Evolutionary conservation across 2,888 invertebrate species (phyloP), one percentile per base, ranked within the genome.

Genomic region (Chouioia cunea): DNA sequence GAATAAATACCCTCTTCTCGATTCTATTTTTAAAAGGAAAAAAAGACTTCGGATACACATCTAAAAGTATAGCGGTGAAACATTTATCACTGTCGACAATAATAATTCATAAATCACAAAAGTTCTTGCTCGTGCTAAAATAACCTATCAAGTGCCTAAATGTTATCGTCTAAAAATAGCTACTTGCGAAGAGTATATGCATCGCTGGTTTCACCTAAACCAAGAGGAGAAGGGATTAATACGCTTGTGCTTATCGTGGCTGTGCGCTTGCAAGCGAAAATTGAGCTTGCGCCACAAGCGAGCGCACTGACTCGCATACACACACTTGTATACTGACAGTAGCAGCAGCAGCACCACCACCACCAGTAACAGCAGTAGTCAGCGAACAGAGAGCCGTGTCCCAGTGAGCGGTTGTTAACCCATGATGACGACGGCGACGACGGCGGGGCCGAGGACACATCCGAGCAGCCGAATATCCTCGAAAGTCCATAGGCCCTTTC

Each of bases 361-460:
- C 48, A 44, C 22, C 36, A 20, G 53, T 46, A 18, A 62, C 48
- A 20, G 54, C 57, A 23, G 67, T 20, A 46, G 54, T 65, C 52
- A 57, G 47, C 54, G 50, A 44, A 64, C 65, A 54, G 60, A 36
- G 59, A 78, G 72, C 73, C 77, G 84, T 81, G 85, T 81, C 85
- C 85, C 83, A 85, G 84, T 85, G 81, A 81, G 84, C 83, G 85
- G 82, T 78, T 83, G 80, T 85, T 85, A 80, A 83, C 85, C 85
- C 79, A 72, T 71, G 46, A 4, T 48, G 12, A 6, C 27, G 27
- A 27, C 27, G 66, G 3, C n/a, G 50, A 12, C 15, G 15, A 2
- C 65, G 76, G 74, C 75, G 81, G 79, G 81, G 81, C 83, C 81
- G 81, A 83, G 81, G 82, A 79, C 80, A 27, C 27, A 78, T 78